phyloP scores from a whole-genome alignment of 2,113 vertebrate species.

The Ailuropoda melanoleuca region DNA sequence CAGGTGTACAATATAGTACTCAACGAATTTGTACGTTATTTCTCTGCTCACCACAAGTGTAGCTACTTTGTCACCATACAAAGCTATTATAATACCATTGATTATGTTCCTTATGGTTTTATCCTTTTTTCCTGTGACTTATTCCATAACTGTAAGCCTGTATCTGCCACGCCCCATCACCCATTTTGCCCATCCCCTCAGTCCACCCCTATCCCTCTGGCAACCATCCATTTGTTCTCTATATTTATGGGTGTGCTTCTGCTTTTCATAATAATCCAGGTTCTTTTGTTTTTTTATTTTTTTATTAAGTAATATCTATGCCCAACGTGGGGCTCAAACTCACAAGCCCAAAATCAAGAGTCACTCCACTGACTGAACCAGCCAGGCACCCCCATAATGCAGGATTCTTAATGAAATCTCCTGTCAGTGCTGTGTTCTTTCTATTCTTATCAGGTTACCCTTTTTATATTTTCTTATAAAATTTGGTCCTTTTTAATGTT shows the following conservation, averaged over 20 bases:
- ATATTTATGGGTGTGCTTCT: not conserved
- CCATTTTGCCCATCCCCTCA: not conserved
- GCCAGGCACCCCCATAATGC: not conserved
- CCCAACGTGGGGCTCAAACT: not conserved
- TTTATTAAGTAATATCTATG: not conserved
- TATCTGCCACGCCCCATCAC: not conserved
- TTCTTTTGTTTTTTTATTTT: not conserved
- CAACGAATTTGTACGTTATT: not conserved
- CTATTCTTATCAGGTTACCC: not conserved
- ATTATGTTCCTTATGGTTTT: not conserved
- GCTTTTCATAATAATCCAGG: not conserved
- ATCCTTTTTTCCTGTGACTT: not conserved
- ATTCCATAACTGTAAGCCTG: not conserved
- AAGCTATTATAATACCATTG: not conserved
- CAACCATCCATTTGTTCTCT: not conserved
- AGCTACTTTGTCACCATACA: not conserved
- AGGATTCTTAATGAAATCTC: not conserved
- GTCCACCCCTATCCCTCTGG: not conserved
- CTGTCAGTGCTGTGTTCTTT: not conserved
- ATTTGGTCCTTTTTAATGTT: not conserved
- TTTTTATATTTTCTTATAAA: conserved; percentile 13
- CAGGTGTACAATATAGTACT: not conserved
- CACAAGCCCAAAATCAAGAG: not conserved
- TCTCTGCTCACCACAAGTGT: not conserved
- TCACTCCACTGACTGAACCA: not conserved